These are phyloP conservation scores for Penelope pileata DNA, from an alignment of 2,113 vertebrate species.

Conservation along the genomic window DNA sequence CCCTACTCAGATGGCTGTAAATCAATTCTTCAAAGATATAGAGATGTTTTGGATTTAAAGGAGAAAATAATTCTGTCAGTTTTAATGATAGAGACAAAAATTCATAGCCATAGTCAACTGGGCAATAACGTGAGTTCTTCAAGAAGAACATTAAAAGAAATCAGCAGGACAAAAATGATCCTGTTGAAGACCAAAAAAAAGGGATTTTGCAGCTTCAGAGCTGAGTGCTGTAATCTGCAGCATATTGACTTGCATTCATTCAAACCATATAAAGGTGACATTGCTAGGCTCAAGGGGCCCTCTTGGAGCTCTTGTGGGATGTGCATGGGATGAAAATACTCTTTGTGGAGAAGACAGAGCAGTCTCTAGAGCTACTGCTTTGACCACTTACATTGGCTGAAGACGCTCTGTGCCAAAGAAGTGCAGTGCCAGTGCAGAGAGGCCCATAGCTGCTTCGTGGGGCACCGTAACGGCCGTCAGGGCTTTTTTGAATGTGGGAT, in stretches of 20 bases:
- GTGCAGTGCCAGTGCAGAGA: too few species aligned
- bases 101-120: not conserved
- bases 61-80: not conserved
- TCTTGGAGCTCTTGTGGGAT: not conserved
- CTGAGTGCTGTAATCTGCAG: not conserved
- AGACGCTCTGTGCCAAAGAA: accelerated
- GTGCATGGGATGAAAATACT: not conserved
- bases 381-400: not conserved
- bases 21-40: not conserved
- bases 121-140: not conserved
- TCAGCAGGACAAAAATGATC: not conserved
- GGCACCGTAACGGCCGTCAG: accelerated
- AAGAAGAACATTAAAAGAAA: not conserved
- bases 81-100: not conserved
- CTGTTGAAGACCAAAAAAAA: not conserved
- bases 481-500: not conserved
- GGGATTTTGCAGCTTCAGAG: not conserved
- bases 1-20: not conserved
- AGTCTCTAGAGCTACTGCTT: not conserved
- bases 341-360: not conserved
- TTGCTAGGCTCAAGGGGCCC: not conserved
- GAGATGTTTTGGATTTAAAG: conserved; percentile 17
- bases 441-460: accelerated
- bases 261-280: not conserved
- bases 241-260: not conserved